Evolutionary conservation across 35 echinoderm and acorn worm genomes (phyloP), one percentile per base, ranked within the genome.

Genomic region (Hemicentrotus pulcherrimus): DNA sequence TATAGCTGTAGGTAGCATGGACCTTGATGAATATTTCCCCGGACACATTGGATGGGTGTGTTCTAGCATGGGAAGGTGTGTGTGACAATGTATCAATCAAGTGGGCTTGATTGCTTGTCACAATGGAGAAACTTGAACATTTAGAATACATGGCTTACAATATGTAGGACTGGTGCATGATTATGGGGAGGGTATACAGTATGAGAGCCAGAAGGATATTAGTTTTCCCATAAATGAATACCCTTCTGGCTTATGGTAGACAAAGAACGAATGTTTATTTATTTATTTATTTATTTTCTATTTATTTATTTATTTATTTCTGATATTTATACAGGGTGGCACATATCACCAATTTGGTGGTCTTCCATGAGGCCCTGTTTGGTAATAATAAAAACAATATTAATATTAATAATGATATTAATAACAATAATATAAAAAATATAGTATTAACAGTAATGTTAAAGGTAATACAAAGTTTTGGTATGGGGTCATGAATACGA

Each of bases 1-100:
- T 55, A 10, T 50, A 41, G 35, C 35, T 41, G 35, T 41, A 28
- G 19, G 65, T 6, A n/a, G 65, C n/a, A 4, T 78, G 65, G 6
- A 78, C 65, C 6, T n/a, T 22, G 19, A 2, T 28, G 22, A n/a
- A 30, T 78, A 78, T 78, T 28, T 78, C 65, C 65, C 65, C 19
- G 35, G 65, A 28, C 65, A 78, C 28, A 4, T 78, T 22, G 22
- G 18, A 78, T 78, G 65, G 65, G 65, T n/a, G 65, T 78, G 65
- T 22, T 78, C 6, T n/a, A 0, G 22, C n/a, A 28, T 0, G 19
- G 28, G 61, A 28, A 71, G 65, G 65, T 78, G 65, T 78, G 61
- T 70, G 65, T 78, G 65, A 78, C 65, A 78, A 78, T 78, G 22
- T 78, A 22, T 78, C 65, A 78, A 78, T 78, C 65, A 78, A 78